Conservation (phyloP, 2,113 vertebrate species). For the Mirza zaza region DNA sequence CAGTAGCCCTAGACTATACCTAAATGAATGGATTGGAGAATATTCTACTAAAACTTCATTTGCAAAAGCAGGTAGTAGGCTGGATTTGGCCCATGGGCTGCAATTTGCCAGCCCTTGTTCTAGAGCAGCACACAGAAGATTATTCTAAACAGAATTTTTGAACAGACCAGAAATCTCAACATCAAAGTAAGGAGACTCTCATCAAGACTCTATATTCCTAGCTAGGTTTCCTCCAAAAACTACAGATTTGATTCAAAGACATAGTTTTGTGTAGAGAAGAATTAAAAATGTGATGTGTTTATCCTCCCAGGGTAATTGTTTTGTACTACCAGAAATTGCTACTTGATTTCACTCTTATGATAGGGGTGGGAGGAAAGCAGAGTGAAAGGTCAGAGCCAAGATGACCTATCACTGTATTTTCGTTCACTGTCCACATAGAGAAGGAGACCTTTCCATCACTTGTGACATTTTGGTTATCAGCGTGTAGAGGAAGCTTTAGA, state of each 20-base stretch:
- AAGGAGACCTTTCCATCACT: background rate
- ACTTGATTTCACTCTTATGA: background rate
- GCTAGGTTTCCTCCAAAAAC: background rate
- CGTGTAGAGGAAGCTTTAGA: background rate
- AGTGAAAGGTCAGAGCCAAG: slow-evolving; percentile 1
- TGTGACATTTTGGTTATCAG: background rate
- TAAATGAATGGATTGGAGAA: background rate
- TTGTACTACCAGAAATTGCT: slow-evolving; percentile 1
- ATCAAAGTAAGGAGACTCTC: background rate
- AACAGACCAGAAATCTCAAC: background rate
- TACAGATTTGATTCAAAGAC: background rate
- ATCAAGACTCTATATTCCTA: background rate
- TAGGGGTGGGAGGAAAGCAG: background rate
- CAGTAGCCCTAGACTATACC: background rate
- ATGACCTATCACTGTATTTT: background rate
- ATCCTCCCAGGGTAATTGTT: background rate
- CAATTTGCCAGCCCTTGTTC: background rate
- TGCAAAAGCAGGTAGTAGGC: background rate
- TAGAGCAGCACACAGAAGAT: background rate
- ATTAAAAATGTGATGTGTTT: slow-evolving; percentile 28
- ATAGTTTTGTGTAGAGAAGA: background rate
- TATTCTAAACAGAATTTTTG: background rate
- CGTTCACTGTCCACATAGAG: background rate
- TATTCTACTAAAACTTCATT: background rate
- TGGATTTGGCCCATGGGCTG: background rate